phyloP scores from a whole-genome alignment of 2,888 invertebrate species.

The Leucoma salicis region DNA sequence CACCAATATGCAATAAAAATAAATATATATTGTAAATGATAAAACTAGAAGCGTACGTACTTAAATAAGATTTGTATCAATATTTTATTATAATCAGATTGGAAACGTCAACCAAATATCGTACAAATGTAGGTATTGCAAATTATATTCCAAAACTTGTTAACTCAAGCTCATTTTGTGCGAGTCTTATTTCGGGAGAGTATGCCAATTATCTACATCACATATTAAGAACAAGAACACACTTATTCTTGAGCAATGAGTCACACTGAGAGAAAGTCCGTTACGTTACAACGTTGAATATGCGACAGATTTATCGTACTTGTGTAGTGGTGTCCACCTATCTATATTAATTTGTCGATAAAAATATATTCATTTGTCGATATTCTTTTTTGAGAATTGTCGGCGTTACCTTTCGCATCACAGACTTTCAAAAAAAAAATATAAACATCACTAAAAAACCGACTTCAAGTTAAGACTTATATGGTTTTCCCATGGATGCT shows the following conservation, averaged over 20 bases:
- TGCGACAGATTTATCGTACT: conserved; percentile 80
- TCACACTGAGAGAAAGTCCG: conserved; percentile 77
- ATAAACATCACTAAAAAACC: no score
- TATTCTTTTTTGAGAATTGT: no score
- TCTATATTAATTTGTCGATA: conserved; percentile 27
- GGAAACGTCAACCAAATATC: not conserved
- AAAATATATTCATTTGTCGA: conserved; percentile 4
- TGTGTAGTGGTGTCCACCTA: conserved; percentile 48
- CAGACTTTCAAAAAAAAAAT: no score
- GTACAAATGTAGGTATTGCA: not conserved
- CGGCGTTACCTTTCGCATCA: no score
- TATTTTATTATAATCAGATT: not conserved
- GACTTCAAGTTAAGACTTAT: no score
- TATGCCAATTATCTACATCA: conserved; percentile 77
- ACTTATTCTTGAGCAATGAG: conserved; percentile 78
- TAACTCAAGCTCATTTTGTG: conserved; percentile 43
- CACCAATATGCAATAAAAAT: no score
- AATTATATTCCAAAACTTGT: conserved; percentile 9
- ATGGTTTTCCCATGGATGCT: no score
- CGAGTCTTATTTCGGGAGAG: conserved; percentile 67
- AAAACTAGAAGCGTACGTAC: no score
- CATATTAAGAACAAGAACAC: conserved; percentile 75
- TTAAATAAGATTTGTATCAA: not conserved
- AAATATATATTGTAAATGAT: no score
- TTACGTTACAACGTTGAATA: conserved; percentile 81